These are phyloP conservation scores for Lepidostoma basale DNA, from an alignment of 1,140 invertebrate species.

Conservation along the genomic window DNA sequence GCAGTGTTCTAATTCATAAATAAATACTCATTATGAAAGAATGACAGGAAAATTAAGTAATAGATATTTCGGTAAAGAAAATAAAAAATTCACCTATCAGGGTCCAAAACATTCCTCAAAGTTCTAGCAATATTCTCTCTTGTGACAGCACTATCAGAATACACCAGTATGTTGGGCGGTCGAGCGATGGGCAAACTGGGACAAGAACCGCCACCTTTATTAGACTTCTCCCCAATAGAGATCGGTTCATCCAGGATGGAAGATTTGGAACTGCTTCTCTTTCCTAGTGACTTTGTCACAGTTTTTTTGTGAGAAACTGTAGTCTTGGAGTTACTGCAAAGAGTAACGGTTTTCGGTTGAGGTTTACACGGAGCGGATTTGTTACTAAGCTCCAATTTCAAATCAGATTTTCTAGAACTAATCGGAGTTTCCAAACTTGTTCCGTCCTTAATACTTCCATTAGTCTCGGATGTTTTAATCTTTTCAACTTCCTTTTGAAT, in stretches of 20 bases:
- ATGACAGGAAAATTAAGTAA: no score
- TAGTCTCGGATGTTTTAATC: not conserved
- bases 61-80: no score
- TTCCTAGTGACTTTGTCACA: conserved; percentile 34
- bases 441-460: conserved; percentile 12
- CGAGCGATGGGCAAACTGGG: conserved; percentile 41
- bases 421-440: conserved; percentile 4
- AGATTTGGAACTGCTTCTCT: conserved; percentile 40
- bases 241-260: conserved; percentile 43
- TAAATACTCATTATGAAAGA: no score
- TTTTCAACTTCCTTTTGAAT: no score
- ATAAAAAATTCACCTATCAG: conserved; percentile 36
- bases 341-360: conserved; percentile 36
- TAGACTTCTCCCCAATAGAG: conserved; percentile 30
- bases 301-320: conserved; percentile 35
- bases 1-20: no score
- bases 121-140: conserved; percentile 43
- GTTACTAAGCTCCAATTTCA: conserved; percentile 42
- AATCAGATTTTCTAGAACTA: conserved; percentile 37
- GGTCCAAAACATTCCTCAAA: conserved; percentile 39
- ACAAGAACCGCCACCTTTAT: conserved; percentile 41
- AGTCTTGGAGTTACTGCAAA: conserved; percentile 38
- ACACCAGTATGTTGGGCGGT: conserved; percentile 41
- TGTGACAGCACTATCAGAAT: conserved; percentile 44
- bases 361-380: conserved; percentile 33